Percentiles rank a stretch among this genome's conserved stretches.
phyloP scores from a whole-genome alignment of 2,888 invertebrate genomes.

The Caenorhabditis sp. region DNA sequence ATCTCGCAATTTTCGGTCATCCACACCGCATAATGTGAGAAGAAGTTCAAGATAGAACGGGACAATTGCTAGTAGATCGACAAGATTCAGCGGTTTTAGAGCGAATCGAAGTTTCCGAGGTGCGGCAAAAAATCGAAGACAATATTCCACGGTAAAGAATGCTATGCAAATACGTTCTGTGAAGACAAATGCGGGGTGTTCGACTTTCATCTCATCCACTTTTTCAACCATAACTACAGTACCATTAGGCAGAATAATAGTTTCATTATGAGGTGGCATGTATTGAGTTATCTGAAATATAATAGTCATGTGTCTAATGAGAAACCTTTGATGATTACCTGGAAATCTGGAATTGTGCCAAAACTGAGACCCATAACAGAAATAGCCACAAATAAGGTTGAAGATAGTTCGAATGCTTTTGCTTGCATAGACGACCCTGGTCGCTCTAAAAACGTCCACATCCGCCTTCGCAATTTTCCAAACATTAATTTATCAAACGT shows the following conservation, averaged over 20 bases:
- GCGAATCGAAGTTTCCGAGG: conserved; percentile 68
- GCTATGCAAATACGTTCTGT: conserved; percentile 70
- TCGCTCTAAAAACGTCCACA: conserved; percentile 70
- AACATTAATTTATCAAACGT: conserved; percentile 69
- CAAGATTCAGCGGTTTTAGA: conserved; percentile 66
- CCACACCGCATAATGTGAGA: conserved; percentile 68
- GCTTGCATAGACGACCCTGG: conserved; percentile 59
- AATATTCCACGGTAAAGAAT: conserved; percentile 69
- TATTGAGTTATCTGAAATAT: conserved; percentile 60
- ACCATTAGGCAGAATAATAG: conserved; percentile 64
- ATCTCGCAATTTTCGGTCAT: conserved; percentile 68
- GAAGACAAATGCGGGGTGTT: conserved; percentile 70
- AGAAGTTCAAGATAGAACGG: conserved; percentile 69
- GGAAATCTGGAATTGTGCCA: conserved; percentile 70
- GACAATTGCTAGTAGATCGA: conserved; percentile 67
- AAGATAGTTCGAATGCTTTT: conserved; percentile 68
- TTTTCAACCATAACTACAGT: conserved; percentile 60
- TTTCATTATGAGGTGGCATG: conserved; percentile 66
- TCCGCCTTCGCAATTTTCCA: conserved; percentile 65
- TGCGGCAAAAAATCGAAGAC: conserved; percentile 64
- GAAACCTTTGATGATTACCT: too few species aligned
- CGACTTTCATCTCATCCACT: conserved; percentile 66
- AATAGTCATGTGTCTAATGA: too few species aligned
- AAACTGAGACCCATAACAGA: conserved; percentile 69
- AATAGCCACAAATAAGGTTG: conserved; percentile 68